phyloP scores from a whole-genome alignment of 2,797 vertebrate species.

The Leptoclinus maculatus region DNA sequence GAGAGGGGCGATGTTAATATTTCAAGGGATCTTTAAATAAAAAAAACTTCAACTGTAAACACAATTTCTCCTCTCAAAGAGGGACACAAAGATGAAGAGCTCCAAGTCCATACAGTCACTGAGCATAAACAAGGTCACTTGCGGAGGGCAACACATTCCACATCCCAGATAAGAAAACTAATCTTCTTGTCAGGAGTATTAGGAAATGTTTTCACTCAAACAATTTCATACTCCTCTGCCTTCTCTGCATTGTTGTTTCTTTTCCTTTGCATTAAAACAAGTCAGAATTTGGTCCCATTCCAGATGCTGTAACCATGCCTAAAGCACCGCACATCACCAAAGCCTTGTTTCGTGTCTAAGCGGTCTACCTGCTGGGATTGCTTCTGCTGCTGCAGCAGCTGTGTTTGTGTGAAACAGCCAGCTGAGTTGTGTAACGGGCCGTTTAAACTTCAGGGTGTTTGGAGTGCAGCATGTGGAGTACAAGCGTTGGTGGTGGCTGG shows the following conservation, averaged over 20 bases:
- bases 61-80: constrained; percentile 7
- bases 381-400: constrained; percentile 54
- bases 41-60: constrained; percentile 20
- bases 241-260: constrained; percentile 35
- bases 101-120: constrained; percentile 2
- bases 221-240: constrained; percentile 58
- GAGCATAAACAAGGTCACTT: constrained; percentile 47
- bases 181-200: constrained; percentile 53
- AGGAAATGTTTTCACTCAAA: constrained; percentile 44
- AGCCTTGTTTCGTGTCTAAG: constrained; percentile 43
- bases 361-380: constrained; percentile 51
- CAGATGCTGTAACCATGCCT: constrained; percentile 45
- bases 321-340: constrained; percentile 4
- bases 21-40: constrained; percentile 23
- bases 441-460: constrained; percentile 26
- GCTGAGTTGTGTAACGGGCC: constrained; percentile 28
- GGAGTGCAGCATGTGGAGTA: constrained; percentile 18
- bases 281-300: constrained; percentile 30
- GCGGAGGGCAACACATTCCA: constrained; percentile 46
- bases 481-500: constrained; percentile 32
- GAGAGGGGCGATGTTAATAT: constrained; percentile 12
- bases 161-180: constrained; percentile 58
- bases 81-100: constrained; percentile 23
- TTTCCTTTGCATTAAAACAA: constrained; percentile 28
- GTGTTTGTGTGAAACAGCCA: constrained; percentile 46